Base-by-base conservation (phyloP, 2,113 vertebrate species). In the Calyptomena viridis region DNA sequence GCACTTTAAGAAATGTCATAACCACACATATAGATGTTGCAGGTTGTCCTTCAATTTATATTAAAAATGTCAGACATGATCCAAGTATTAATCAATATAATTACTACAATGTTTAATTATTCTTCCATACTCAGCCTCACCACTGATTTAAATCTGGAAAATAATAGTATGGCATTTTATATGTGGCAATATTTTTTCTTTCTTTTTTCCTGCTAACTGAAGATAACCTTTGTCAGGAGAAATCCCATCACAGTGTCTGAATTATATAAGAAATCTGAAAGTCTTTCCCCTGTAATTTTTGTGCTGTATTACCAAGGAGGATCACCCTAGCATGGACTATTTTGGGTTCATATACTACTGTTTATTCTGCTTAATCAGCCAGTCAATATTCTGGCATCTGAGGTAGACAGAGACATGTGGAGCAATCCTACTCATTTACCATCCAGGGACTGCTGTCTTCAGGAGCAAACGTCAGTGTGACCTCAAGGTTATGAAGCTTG, bases 11-110 rank as follows among this genome's bases (percentile, higher is more conserved):
- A 75, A 96, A 95, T 95, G 55, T 87, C 92, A 82, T 82, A 92
- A 86, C 67, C 15, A 49, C 66, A 58, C 15, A 78, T 93, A 96
- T 92, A 73, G 21, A 25, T 66, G 62, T 71, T 97, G 87, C 83
- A 66, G 17, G 40, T 79, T 94, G 83, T 97, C 76, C 82, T 96
- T 96, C 85, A 95, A 69, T 92, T 95, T 69, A 30, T 73, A 91
- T 92, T 96, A 87, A 75, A 95, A 94, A 96, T 96, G 95, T 95
- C 95, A 97, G 55, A 91, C 68, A 88, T 80, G 80, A 96, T 95
- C n/a, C 59, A 2, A 35, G 56, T 81, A 79, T 93, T 97, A 97
- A 96, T 94, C 94, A 97, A 94, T 91, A 62, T 97, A 95, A 96
- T 94, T 94, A 78, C 81, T 62, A 28, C 24, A 86, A 49, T 5